Evolutionary conservation across 2,888 invertebrate genomes (phyloP).

Genomic region (Gerris lacustris): DNA sequence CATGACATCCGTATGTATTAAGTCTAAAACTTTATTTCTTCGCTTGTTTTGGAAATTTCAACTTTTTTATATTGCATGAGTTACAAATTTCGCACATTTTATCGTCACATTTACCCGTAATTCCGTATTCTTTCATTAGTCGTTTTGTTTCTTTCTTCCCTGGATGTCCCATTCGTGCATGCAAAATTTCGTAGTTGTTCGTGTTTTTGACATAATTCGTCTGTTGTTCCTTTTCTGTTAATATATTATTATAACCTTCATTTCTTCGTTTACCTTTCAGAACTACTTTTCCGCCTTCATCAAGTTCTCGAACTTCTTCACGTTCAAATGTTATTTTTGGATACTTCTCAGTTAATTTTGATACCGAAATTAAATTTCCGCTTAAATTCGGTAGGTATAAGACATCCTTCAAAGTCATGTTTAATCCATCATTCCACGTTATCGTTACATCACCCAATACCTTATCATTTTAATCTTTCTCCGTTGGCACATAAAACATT

Average conservation of each 20-base stretch:
- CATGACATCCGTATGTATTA: slow-evolving; percentile 11
- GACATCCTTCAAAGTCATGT: slow-evolving; percentile 1
- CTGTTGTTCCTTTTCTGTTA: neutral
- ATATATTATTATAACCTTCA: neutral
- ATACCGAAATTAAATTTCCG: slow-evolving; percentile 2
- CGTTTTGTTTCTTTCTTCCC: neutral
- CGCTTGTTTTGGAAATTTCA: neutral
- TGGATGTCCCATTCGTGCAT: neutral
- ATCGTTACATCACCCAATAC: neutral
- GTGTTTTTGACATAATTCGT: neutral
- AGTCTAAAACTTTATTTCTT: neutral
- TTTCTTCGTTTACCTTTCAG: neutral
- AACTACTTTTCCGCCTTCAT: neutral
- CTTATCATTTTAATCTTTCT: neutral
- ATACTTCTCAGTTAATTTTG: slow-evolving; percentile 4
- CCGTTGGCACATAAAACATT: neutral
- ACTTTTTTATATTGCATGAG: slow-evolving; percentile 3
- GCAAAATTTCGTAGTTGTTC: slow-evolving; percentile 7
- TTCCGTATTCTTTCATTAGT: neutral
- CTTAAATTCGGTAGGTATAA: slow-evolving; percentile 5
- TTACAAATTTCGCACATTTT: slow-evolving; percentile 8
- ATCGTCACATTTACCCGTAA: neutral
- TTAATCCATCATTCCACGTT: neutral
- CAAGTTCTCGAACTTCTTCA: neutral
- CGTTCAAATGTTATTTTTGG: neutral